Percentiles rank a stretch among this genome's conserved stretches.
These are phyloP conservation scores for Drosophila formosana DNA, from an alignment of 2,888 invertebrate species.

Conservation along the genomic window DNA sequence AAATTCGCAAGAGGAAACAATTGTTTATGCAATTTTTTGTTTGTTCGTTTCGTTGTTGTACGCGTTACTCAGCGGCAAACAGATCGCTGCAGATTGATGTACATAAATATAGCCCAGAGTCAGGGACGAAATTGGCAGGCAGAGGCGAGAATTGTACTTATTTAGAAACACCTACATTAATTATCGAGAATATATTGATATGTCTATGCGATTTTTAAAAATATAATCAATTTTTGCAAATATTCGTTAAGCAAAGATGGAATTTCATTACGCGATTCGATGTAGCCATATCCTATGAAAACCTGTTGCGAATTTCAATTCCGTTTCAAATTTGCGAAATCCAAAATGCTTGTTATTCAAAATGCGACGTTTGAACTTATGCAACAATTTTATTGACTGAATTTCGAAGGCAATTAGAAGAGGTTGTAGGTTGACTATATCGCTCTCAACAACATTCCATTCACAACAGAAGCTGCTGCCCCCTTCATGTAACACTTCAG, in stretches of 20 bases:
- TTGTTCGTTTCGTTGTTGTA: constrained; percentile 20
- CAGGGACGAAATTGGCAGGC: constrained; percentile 1
- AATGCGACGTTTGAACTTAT: background rate
- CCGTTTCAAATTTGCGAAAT: background rate
- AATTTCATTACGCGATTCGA: background rate
- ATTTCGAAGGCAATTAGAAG: background rate
- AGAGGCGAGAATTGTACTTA: background rate
- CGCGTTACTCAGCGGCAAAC: constrained; percentile 16
- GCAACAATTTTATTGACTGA: background rate
- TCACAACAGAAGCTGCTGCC: background rate
- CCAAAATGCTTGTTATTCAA: constrained; percentile 2
- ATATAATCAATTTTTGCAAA: background rate
- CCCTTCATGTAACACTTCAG: background rate
- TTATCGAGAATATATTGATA: background rate
- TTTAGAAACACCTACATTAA: constrained; percentile 8
- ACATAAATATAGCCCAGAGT: constrained; percentile 36
- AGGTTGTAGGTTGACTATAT: background rate
- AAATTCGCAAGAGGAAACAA: constrained; percentile 58
- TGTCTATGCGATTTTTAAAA: background rate
- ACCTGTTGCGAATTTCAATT: constrained; percentile 6
- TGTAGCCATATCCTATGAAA: background rate
- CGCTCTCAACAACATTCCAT: background rate
- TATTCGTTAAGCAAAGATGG: background rate
- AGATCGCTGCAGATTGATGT: constrained; percentile 27
- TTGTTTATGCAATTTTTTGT: constrained; percentile 60